phyloP scores from a whole-genome alignment of 2,888 invertebrate genomes.

The Dysmachus trigonus region DNA sequence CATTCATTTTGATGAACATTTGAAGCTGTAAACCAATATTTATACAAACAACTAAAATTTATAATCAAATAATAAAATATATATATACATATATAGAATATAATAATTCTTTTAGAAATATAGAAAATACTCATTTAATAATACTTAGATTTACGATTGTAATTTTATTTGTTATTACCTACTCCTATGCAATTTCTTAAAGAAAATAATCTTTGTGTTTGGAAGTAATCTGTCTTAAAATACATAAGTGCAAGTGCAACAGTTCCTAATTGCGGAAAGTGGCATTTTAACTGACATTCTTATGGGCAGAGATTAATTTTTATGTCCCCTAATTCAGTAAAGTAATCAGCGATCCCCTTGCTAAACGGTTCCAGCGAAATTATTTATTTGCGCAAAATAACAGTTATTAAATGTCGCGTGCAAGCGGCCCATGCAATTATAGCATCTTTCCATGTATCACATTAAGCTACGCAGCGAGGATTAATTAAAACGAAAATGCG shows the following conservation, averaged over 20 bases:
- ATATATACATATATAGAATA: too few relatives aligned
- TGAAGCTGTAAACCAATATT: too few relatives aligned
- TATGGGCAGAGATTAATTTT: background rate
- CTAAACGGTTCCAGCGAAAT: background rate
- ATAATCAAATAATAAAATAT: too few relatives aligned
- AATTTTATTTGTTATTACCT: too few relatives aligned
- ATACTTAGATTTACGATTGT: too few relatives aligned
- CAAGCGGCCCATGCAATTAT: constrained; percentile 17
- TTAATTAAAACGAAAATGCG: constrained; percentile 18
- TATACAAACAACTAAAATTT: too few relatives aligned
- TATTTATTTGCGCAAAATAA: constrained; percentile 16
- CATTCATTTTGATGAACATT: too few relatives aligned
- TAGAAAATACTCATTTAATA: too few relatives aligned
- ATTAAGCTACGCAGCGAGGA: background rate
- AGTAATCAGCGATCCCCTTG: background rate
- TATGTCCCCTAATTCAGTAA: background rate
- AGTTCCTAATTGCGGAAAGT: background rate
- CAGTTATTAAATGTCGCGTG: constrained; percentile 36
- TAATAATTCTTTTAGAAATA: too few relatives aligned
- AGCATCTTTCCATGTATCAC: constrained; percentile 6
- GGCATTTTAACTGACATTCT: background rate
- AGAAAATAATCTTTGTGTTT: background rate
- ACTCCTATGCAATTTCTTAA: too few relatives aligned
- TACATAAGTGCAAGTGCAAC: background rate
- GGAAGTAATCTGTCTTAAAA: background rate